Conservation (phyloP, 2,888 invertebrate genomes). For the Heliconius ismenius region DNA sequence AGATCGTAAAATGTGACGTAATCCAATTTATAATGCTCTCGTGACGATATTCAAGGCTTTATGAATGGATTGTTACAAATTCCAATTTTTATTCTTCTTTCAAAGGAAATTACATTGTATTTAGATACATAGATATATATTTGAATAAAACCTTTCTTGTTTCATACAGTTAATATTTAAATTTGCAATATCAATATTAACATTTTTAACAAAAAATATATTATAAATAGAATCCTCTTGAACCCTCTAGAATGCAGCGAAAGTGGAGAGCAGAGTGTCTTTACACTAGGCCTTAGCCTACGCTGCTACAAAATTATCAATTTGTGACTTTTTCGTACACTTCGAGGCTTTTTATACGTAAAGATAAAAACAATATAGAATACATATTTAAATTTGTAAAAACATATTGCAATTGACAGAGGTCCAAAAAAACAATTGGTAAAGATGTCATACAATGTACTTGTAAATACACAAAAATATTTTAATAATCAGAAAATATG, state of each 20-base stretch:
- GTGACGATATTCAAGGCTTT: slow-evolving; percentile 29
- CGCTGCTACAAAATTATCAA: no score
- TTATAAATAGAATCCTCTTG: no score
- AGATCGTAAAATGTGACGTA: slow-evolving; percentile 27
- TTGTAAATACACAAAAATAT: background rate
- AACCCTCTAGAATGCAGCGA: no score
- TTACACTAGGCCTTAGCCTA: no score
- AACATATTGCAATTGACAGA: background rate
- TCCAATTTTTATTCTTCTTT: slow-evolving; percentile 13
- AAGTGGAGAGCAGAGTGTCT: no score
- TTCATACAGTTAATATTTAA: background rate
- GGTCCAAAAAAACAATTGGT: background rate
- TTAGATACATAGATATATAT: background rate
- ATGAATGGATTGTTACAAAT: slow-evolving; percentile 19
- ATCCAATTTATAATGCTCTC: slow-evolving; percentile 32
- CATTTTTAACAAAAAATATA: no score
- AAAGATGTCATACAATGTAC: background rate
- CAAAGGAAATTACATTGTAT: slow-evolving; percentile 14
- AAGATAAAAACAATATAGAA: background rate
- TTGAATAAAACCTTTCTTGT: background rate
- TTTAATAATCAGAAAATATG: background rate
- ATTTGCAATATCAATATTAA: background rate
- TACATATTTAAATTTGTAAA: background rate
- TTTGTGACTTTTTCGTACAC: no score
- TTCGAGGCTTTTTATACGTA: no score